These are phyloP conservation scores for Arnoldichthys spilopterus DNA, from an alignment of 2,797 vertebrate species.

Conservation along the genomic window DNA sequence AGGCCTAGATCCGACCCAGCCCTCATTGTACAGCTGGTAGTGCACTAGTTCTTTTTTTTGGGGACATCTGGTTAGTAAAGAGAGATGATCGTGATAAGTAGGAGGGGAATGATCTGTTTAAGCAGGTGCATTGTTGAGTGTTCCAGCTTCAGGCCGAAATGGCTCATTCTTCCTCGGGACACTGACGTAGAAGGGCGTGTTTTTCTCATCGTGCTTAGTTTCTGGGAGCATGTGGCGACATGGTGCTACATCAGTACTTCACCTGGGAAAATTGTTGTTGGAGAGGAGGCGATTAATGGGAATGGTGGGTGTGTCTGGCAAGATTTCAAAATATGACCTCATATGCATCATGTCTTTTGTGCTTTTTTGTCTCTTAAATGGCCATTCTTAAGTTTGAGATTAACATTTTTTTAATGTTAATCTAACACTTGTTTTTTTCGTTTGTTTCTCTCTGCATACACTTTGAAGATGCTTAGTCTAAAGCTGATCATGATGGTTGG, in stretches of 20 bases:
- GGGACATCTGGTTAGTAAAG: neutral
- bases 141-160: slow-evolving; percentile 11
- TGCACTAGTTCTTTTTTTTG: neutral
- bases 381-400: neutral
- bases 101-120: neutral
- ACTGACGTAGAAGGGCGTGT: slow-evolving; percentile 3
- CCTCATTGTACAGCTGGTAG: neutral
- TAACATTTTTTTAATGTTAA: neutral
- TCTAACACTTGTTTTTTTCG: neutral
- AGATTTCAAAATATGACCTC: slow-evolving; percentile 15
- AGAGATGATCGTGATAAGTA: slow-evolving; percentile 3
- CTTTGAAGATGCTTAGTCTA: neutral
- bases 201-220: slow-evolving; percentile 23
- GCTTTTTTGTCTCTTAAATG: slow-evolving; percentile 4
- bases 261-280: slow-evolving; percentile 27
- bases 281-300: neutral
- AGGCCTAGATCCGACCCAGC: too few species aligned
- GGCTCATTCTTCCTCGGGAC: slow-evolving; percentile 10
- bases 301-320: slow-evolving; percentile 23
- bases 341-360: neutral
- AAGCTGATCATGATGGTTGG: neutral
- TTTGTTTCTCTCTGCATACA: neutral
- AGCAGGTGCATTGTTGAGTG: slow-evolving; percentile 30
- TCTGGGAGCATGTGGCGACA: slow-evolving; percentile 39
- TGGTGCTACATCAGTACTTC: neutral